These are phyloP conservation scores for Chromoteleia sp. DNA, from an alignment of 2,888 invertebrate species.

Conservation along the genomic window DNA sequence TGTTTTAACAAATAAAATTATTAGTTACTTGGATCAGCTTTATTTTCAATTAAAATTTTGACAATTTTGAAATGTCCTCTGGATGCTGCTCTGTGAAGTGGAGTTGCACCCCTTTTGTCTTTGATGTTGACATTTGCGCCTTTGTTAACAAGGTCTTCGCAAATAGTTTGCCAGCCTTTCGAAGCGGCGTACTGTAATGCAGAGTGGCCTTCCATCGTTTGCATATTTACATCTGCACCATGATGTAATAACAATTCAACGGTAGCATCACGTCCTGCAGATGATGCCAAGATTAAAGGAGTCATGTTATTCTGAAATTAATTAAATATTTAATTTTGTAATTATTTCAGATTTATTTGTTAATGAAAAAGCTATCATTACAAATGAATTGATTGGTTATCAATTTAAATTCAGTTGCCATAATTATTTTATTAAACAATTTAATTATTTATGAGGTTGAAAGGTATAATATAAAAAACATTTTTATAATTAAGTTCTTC, in stretches of 20 bases:
- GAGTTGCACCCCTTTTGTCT: conserved; percentile 90
- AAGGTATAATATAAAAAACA: no score
- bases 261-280: conserved; percentile 90
- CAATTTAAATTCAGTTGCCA: neutral
- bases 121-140: conserved; percentile 89
- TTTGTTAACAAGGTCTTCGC: conserved; percentile 87
- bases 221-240: conserved; percentile 90
- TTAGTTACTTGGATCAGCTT: conserved; percentile 84
- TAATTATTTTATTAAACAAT: neutral
- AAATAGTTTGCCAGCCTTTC: conserved; percentile 91
- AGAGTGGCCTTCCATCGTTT: conserved; percentile 91
- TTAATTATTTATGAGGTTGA: neutral
- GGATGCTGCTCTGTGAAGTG: conserved; percentile 92
- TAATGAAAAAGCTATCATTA: no score
- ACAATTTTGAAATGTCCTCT: conserved; percentile 90
- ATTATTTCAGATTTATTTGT: no score
- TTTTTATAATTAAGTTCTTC: no score
- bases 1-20: conserved; percentile 2
- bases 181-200: conserved; percentile 94
- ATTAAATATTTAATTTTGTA: conserved; percentile 2
- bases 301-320: conserved; percentile 87
- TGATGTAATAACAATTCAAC: conserved; percentile 88
- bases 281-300: conserved; percentile 92
- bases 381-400: no score
- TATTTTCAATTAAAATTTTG: conserved; percentile 87